phyloP scores from a whole-genome alignment of 2,113 vertebrate species.

The Ondatra zibethicus region DNA sequence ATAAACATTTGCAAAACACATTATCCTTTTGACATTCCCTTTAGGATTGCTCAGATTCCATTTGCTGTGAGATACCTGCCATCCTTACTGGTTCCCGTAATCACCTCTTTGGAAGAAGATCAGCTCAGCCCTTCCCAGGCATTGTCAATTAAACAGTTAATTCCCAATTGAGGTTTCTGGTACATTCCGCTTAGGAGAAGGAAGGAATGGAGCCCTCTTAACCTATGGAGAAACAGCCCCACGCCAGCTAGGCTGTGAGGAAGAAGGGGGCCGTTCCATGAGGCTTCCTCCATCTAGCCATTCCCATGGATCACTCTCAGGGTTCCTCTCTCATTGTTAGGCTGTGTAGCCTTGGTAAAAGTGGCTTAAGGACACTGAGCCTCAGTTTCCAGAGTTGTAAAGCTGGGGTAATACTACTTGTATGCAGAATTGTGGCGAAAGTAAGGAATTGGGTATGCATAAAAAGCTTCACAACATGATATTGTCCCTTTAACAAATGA shows the following conservation, averaged over 20 bases:
- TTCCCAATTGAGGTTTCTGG: constrained; percentile 51
- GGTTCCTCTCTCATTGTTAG: constrained; percentile 3
- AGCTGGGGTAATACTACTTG: not conserved
- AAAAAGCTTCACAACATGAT: not conserved
- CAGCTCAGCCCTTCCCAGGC: constrained; percentile 23
- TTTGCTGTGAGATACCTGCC: constrained; percentile 48
- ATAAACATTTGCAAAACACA: constrained; percentile 71
- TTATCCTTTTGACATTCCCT: constrained; percentile 72
- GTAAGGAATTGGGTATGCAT: not conserved
- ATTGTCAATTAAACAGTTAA: constrained; percentile 48
- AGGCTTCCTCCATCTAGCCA: not conserved
- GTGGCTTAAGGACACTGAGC: not conserved
- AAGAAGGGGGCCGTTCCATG: not conserved
- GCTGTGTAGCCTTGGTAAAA: not conserved
- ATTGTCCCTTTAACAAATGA: not conserved
- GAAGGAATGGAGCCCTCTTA: not conserved
- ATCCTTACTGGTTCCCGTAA: constrained; percentile 36
- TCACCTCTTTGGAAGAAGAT: constrained; percentile 55
- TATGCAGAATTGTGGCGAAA: not conserved
- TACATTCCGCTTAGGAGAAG: not conserved
- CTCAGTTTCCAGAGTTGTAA: not conserved
- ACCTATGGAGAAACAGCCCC: not conserved
- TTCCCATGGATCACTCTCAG: not conserved
- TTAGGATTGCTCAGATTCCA: constrained; percentile 35
- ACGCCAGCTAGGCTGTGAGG: not conserved